Percentiles rank a stretch among this genome's conserved stretches.
Conservation (phyloP, 1,140 invertebrate genomes). For the Scylla paramamosain region DNA sequence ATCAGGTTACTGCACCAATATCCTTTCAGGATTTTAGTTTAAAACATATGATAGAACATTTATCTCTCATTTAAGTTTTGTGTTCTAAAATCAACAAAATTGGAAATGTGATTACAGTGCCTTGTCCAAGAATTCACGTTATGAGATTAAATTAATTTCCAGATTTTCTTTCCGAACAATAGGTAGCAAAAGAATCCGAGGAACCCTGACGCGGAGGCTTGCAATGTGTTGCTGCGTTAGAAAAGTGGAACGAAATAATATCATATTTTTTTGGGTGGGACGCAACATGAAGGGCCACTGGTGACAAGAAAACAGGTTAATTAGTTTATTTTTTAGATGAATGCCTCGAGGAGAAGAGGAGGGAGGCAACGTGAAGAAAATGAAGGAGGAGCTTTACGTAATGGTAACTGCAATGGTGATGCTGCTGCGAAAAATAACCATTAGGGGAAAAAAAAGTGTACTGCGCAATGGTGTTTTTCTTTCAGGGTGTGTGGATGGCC, state of each 20-base stretch:
- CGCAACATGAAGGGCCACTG: background rate
- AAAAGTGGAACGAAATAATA: background rate
- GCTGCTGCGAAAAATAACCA: too few species aligned
- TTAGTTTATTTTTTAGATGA: background rate
- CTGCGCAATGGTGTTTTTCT: background rate
- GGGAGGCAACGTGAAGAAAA: background rate
- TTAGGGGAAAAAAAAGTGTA: background rate
- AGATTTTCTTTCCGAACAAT: too few species aligned
- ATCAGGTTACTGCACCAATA: too few species aligned
- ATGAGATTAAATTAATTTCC: too few species aligned
- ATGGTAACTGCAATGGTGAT: too few species aligned
- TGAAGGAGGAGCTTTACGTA: too few species aligned
- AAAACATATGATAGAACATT: too few species aligned
- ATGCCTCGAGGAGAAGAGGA: background rate
- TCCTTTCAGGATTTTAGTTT: too few species aligned
- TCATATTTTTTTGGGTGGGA: background rate
- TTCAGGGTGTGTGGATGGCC: background rate
- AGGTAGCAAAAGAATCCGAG: background rate
- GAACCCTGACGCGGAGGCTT: background rate
- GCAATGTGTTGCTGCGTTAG: background rate
- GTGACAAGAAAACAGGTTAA: background rate
- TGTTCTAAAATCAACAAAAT: background rate
- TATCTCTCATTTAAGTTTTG: too few species aligned
- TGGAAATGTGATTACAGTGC: background rate
- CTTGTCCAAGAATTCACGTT: too few species aligned